These are phyloP conservation scores for Gasterosteus aculeatus DNA, from an alignment of 2,113 vertebrate genomes.

Conservation along the genomic window DNA sequence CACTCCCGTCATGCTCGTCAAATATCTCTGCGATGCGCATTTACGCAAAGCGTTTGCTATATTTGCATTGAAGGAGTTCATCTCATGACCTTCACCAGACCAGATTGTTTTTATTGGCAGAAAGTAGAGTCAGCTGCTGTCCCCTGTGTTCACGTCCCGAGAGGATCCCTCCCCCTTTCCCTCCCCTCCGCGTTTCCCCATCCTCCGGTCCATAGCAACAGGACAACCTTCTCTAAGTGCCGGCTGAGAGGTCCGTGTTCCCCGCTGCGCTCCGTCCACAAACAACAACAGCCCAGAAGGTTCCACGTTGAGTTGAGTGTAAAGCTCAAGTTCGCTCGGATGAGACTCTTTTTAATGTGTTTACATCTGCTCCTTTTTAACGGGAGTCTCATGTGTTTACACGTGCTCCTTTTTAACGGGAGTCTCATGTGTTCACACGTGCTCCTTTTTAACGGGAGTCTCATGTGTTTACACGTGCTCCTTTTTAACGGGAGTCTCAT, in stretches of 20 bases:
- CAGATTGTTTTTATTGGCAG: conserved; percentile 16
- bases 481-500: not conserved
- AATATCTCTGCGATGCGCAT: not conserved
- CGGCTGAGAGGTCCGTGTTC: conserved; percentile 58
- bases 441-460: not conserved
- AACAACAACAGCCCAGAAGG: conserved; percentile 65
- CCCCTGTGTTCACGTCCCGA: conserved; percentile 23
- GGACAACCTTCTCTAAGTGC: conserved; percentile 62
- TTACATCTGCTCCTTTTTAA: conserved; percentile 47
- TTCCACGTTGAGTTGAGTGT: conserved; percentile 68
- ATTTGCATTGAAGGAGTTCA: conserved; percentile 1
- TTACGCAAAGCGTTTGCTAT: not conserved
- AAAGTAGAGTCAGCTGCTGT: conserved; percentile 26
- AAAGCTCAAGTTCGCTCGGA: conserved; percentile 20
- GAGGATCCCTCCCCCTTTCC: conserved; percentile 37
- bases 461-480: not conserved
- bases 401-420: too few relatives aligned
- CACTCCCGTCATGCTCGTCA: too few relatives aligned
- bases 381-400: conserved; percentile 16
- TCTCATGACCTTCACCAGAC: not conserved
- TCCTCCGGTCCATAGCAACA: conserved; percentile 66
- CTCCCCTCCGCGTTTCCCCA: conserved; percentile 42
- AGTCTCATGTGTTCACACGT: too few relatives aligned
- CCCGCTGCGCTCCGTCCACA: conserved; percentile 49
- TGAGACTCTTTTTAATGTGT: conserved; percentile 25